Conservation (phyloP, 2,888 invertebrate species). For the Philonicus albiceps region DNA sequence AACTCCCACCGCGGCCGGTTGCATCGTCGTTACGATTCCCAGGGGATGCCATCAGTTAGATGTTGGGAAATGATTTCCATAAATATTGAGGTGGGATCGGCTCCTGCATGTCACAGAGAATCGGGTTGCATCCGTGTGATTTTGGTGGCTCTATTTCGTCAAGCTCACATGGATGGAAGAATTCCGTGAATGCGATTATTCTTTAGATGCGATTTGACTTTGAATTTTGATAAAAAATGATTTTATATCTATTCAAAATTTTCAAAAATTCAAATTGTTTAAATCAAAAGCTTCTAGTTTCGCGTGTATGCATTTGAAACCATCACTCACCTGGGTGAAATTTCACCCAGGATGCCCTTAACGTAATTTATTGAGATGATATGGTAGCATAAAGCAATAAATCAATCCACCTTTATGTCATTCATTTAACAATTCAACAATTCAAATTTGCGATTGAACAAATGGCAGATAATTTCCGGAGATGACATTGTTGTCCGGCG, state of each 20-base stretch:
- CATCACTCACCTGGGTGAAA: too few species aligned
- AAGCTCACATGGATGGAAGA: neutral
- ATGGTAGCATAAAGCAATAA: too few species aligned
- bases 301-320: too few species aligned
- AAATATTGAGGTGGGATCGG: conserved; percentile 16
- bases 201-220: neutral
- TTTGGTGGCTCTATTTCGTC: neutral
- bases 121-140: conserved; percentile 13
- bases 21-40: neutral
- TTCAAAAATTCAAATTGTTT: too few species aligned
- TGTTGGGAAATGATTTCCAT: conserved; percentile 17
- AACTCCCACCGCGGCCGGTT: neutral
- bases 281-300: too few species aligned
- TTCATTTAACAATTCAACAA: too few species aligned
- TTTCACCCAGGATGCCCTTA: too few species aligned
- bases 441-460: too few species aligned
- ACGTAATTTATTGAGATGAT: too few species aligned
- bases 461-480: neutral
- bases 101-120: conserved; percentile 13
- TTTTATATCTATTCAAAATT: too few species aligned
- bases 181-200: neutral
- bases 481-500: neutral
- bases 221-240: neutral
- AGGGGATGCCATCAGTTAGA: neutral
- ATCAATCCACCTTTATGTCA: too few species aligned